Evolutionary conservation across 2,797 vertebrate species (phyloP), one percentile per base, ranked within the genome.

Genomic region (Threskiornis aethiopicus): DNA sequence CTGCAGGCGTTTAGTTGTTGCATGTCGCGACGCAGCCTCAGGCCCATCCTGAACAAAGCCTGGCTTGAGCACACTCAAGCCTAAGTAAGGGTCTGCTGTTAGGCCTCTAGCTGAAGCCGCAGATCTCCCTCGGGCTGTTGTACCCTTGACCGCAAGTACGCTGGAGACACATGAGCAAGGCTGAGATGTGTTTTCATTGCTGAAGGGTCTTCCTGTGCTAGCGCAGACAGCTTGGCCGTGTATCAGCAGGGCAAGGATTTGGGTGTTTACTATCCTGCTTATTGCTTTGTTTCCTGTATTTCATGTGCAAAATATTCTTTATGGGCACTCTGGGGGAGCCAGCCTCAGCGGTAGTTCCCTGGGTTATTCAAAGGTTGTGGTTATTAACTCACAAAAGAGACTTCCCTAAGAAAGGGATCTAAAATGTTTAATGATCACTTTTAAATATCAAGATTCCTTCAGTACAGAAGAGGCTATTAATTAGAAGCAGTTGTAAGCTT

Each of bases 231-330:
- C 39, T 80, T 39, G 49, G 51, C 54, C n/a, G 0, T 14, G 20
- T 46, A 35, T 66, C 71, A 87, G 44, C 59, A 54, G 58, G 78
- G 75, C 52, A 70, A 85, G 55, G 44, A 42, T 61, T 81, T 71
- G 49, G 9, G 25, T 92, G 42, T 92, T 96, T 80, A 35, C 54
- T 76, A 0, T 83, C 41, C 78, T 88, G 76, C 39, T 84, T 89
- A 75, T 46, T 78, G 37, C 52, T 84, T 89, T 89, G 22, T 67
- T 95, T 80, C 84, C 67, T 92, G 14, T 89, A 35, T 82, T 90
- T 92, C 42, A 29, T 67, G 57, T 59, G 42, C 84, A 96, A 62
- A 94, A 81, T 81, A 49, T 13, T 86, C 64, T 57, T 87, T 67
- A 47, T 42, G 57, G 46, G 35, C 52, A 12, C 47, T 58, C 57